A percentile compares a stretch with the other conserved stretches of the same genome.
Conservation (phyloP, 2,888 invertebrate genomes). For the Trachelus stipa region DNA sequence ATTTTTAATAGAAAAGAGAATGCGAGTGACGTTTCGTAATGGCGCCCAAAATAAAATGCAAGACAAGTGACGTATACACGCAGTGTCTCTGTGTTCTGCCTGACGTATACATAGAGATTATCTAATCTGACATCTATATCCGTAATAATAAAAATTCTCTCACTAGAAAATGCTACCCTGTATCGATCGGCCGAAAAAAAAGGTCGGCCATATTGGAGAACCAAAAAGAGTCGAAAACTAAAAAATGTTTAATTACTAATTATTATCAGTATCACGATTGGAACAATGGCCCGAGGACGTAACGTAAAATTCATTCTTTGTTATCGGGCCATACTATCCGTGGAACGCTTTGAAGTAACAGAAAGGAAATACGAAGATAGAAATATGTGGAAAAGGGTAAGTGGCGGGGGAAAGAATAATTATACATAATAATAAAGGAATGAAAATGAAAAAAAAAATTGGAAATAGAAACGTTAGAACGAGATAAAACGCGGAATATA, state of each 20-base stretch:
- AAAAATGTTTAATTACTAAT: neutral
- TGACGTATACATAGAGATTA: neutral
- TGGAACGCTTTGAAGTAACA: neutral
- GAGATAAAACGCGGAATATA: slow-evolving; percentile 8
- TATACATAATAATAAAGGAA: neutral
- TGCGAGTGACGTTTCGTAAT: neutral
- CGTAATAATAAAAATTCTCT: slow-evolving; percentile 5
- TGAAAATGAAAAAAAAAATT: slow-evolving; percentile 5
- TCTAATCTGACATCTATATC: neutral
- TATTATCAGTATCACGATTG: neutral
- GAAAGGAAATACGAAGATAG: neutral
- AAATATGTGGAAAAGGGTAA: neutral
- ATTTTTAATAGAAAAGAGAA: neutral
- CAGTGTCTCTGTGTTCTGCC: neutral
- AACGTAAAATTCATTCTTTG: neutral
- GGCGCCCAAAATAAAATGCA: neutral
- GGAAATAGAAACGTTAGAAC: slow-evolving; percentile 8
- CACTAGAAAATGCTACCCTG: slow-evolving; percentile 21
- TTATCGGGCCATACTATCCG: neutral
- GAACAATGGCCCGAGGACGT: neutral
- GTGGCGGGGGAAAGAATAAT: neutral
- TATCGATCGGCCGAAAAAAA: slow-evolving; percentile 2
- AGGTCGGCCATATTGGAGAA: neutral
- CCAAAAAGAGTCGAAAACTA: neutral
- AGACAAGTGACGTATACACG: neutral